Evolutionary conservation across 1,140 invertebrate species (phyloP), one percentile per base, ranked within the genome.

Genomic region (Drosophila tristis): DNA sequence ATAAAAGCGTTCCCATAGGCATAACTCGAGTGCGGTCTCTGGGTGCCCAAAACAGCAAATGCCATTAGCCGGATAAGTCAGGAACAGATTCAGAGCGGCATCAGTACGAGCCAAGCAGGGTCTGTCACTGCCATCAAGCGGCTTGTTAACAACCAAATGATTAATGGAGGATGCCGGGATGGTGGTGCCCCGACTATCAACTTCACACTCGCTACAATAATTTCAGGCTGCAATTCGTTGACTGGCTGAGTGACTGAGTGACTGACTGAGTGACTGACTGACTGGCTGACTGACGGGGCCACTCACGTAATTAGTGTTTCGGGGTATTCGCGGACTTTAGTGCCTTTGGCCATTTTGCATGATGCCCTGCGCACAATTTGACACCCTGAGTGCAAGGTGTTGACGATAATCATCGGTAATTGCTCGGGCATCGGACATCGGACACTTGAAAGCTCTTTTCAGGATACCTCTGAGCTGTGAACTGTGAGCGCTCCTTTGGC

Each of bases 371-470:
- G 72, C 72, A 84, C 79, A 87, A 80, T 84, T 89, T 89, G 84
- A 89, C 84, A 84, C 76, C 73, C 62, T 65, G 79, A 78, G 51
- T 74, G 84, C 84, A 89, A 89, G 84, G 84, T 89, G 84, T 89
- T 89, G 84, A 89, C 84, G 85, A 89, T 89, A 89, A 89, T 89
- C 87, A 90, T 62, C 65, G 54, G 73, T 89, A 89, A 89, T 89
- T 84, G 84, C 31, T 51, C 39, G 20, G 63, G 45, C 42, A 29
- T 35, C 31, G 56, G 29, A 25, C 31, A 56, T 56, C 48, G 51
- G n/a, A 43, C n/a, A 44, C 42, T 45, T 53, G 58, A 74, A 86
- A 82, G 67, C 78, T 81, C 45, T 29, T 23, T 11, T 39, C 11
- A 13, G 35, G 29, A 61, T 25, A 51, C 11, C 43, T 23, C 13